Conservation (phyloP, 64 coral and sea anemone species). For the Montipora capricornis region DNA sequence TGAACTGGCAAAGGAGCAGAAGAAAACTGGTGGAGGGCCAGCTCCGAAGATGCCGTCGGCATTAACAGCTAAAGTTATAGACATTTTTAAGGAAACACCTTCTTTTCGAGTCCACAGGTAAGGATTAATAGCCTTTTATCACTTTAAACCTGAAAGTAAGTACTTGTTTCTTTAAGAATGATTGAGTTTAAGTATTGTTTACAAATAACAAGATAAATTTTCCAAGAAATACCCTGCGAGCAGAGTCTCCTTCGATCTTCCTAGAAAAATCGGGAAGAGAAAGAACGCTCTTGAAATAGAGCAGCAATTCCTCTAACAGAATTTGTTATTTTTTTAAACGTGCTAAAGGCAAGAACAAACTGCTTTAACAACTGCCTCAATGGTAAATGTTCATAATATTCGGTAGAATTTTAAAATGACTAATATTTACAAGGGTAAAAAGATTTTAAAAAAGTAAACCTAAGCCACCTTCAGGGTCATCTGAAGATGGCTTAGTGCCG, state of each 20-base stretch:
- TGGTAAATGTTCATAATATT: not conserved
- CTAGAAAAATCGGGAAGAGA: no score
- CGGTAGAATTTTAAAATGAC: slow-evolving; percentile 20
- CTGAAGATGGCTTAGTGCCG: not conserved
- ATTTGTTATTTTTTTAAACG: slow-evolving; percentile 2
- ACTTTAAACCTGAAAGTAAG: not conserved
- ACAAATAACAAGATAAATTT: not conserved
- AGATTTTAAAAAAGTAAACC: slow-evolving; percentile 21
- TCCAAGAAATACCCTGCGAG: no score
- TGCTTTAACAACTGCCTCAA: no score
- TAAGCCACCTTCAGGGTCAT: slow-evolving; percentile 25
- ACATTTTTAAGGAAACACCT: slow-evolving; percentile 15
- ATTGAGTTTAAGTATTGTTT: not conserved
- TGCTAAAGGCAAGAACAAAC: not conserved
- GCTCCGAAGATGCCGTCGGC: not conserved
- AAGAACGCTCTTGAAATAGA: not conserved
- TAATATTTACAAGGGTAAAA: slow-evolving; percentile 23
- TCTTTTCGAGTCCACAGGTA: slow-evolving; percentile 17
- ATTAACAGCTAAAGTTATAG: not conserved
- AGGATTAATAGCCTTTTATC: not conserved
- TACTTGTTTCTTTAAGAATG: no score
- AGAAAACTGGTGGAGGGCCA: not conserved
- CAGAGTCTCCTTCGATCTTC: not conserved
- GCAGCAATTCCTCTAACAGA: not conserved
- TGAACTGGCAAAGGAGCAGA: slow-evolving; percentile 21